Evolutionary conservation across 2,888 invertebrate species (phyloP), one percentile per base, ranked within the genome.

Genomic region (Ectemnius lituratus): DNA sequence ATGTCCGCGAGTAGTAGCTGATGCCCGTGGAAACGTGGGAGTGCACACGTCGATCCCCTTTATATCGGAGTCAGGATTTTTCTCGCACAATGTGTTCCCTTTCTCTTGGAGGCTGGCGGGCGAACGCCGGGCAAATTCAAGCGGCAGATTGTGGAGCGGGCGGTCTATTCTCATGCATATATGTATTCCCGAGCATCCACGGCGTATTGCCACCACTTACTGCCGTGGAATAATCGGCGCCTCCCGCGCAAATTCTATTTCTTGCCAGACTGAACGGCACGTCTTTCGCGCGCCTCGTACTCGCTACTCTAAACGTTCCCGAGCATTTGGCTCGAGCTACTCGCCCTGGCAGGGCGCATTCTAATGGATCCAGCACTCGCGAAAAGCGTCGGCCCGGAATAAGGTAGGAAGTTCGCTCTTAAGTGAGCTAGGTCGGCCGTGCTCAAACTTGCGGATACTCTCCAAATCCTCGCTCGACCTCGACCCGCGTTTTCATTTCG

Each of bases 141-240:
- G 37, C 82, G 79, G 71, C 74, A 79, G 78, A 72, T 69, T 70
- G 67, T 28, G 71, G 72, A 81, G 70, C 82, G 78, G 83, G 82
- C 82, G 85, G 84, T 83, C 83, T 80, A 84, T 87, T 85, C 84
- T 85, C 83, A 85, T 83, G 81, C 83, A 81, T 87, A 79, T 88
- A 81, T 87, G 79, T 88, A 84, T 84, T 88, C 83, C 72, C 71
- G 74, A 79, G 77, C 81, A 81, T 84, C 82, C 83, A 81, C 80
- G 76, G 81, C 75, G 79, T 76, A 72, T 78, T 71, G 80, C 75
- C 77, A 81, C 76, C 82, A 84, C 84, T 85, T 83, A 76, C 73
- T 76, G 81, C 78, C 79, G 73, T 80, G n/a, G 52, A 52, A 52
- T 52, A 52, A 52, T 52, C 52, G 52, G 14, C 52, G 52, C n/a